These are phyloP conservation scores for Dorcus parallelipipedus DNA, from an alignment of 2,888 invertebrate species.

Conservation along the genomic window DNA sequence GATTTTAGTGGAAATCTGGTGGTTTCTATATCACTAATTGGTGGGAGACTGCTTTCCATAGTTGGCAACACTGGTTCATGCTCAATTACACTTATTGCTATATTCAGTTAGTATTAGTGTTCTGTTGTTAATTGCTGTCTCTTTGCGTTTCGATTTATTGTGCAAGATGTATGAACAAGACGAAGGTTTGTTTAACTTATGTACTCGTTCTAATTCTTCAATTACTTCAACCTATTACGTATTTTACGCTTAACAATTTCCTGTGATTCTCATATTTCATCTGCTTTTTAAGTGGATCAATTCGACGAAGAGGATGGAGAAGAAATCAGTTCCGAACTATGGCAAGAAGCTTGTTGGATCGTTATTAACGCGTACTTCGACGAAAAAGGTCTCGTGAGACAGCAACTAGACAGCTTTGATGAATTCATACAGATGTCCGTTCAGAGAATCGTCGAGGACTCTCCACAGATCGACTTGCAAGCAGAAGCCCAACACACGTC, in stretches of 20 bases:
- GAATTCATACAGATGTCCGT: conserved; percentile 99
- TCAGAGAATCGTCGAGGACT: conserved; percentile 98
- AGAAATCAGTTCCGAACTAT: conserved; percentile 95
- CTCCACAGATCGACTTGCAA: conserved; percentile 94
- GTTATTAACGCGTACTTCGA: conserved; percentile 99
- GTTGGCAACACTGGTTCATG: too few species aligned
- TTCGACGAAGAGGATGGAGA: conserved; percentile 87
- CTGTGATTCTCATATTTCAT: neutral
- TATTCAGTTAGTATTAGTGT: too few species aligned
- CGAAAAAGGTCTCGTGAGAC: conserved; percentile 98
- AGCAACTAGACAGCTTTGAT: conserved; percentile 98
- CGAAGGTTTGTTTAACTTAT: conserved; percentile 35
- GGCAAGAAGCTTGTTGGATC: conserved; percentile 99
- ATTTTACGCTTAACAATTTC: neutral
- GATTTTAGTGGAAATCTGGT: too few species aligned
- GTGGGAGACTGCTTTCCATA: too few species aligned
- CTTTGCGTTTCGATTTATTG: too few species aligned
- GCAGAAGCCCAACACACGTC: conserved; percentile 97
- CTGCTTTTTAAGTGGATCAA: conserved; percentile 36
- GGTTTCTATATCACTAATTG: too few species aligned
- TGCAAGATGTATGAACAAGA: conserved; percentile 43
- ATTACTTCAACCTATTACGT: neutral
- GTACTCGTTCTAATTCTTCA: neutral
- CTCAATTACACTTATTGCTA: too few species aligned
- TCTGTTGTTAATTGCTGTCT: too few species aligned